A percentile compares a stretch with the other conserved stretches of the same genome.
Evolutionary conservation across 2,888 invertebrate species (phyloP).

Genomic region (Antheraea assamensis): DNA sequence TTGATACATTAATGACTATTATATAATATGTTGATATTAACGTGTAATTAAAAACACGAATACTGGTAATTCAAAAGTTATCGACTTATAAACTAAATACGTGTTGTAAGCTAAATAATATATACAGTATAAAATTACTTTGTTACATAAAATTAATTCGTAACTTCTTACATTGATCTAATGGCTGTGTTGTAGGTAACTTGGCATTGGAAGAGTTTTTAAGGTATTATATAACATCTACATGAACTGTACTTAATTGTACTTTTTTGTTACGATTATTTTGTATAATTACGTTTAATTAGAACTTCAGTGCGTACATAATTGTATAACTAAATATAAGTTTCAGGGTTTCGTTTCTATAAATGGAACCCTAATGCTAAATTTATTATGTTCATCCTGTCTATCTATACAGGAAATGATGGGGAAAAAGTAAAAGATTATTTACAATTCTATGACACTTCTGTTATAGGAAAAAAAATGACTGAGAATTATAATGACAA

Average conservation of each 20-base stretch:
- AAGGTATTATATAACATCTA: neutral
- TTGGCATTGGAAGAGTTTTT: neutral
- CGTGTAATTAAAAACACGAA: neutral
- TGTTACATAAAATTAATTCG: neutral
- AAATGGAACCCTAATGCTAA: no score
- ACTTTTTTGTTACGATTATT: neutral
- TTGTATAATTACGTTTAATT: neutral
- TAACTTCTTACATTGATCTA: neutral
- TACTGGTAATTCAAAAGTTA: constrained; percentile 5
- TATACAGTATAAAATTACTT: neutral
- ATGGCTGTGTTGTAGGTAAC: neutral
- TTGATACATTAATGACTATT: neutral
- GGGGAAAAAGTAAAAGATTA: neutral
- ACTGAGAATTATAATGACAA: neutral
- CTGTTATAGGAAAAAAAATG: neutral
- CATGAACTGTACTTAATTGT: neutral
- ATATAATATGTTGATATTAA: neutral
- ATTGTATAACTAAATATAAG: neutral
- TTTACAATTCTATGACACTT: neutral
- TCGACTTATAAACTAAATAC: neutral
- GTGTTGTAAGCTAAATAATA: constrained; percentile 4
- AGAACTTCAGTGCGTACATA: neutral
- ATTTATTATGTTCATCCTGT: no score
- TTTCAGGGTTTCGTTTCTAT: neutral
- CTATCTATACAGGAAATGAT: neutral